Evolutionary conservation across 2,797 vertebrate genomes (phyloP).

Genomic region (Anguilla anguilla): DNA sequence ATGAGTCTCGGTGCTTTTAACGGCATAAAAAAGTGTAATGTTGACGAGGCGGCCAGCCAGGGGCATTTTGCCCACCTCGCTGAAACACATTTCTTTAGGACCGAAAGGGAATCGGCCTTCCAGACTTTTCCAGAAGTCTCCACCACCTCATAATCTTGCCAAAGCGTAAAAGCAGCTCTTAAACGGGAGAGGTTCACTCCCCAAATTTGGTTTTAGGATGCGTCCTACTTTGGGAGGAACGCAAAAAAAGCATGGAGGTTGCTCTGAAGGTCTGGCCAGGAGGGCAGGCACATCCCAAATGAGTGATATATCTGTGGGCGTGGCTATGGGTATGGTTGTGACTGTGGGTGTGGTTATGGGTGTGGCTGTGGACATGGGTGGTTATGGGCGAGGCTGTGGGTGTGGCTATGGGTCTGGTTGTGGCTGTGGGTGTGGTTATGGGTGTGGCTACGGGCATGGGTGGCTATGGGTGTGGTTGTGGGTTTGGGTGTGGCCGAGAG

Average conservation of each 20-base stretch:
- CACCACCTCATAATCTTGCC: not conserved
- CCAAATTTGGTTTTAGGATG: not conserved
- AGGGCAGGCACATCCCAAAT: not conserved
- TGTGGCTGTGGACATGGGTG: not conserved
- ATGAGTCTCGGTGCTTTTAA: not conserved
- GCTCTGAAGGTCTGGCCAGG: not conserved
- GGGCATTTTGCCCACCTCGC: not conserved
- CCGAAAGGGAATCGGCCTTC: not conserved
- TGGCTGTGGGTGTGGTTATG: too few relatives aligned
- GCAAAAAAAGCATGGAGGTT: not conserved
- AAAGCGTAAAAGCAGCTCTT: not conserved
- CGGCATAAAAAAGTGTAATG: not conserved
- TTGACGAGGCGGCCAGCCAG: not conserved
- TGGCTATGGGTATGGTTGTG: not conserved
- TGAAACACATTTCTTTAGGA: not conserved
- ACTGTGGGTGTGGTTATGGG: not conserved
- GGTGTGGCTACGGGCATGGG: too few relatives aligned
- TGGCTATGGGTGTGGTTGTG: too few relatives aligned
- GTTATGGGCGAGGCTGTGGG: not conserved
- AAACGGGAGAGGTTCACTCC: not conserved
- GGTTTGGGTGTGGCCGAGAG: too few relatives aligned
- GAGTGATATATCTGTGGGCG: not conserved
- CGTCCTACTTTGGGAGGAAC: not conserved
- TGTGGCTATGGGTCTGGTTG: too few relatives aligned
- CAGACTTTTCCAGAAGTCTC: not conserved